Percentiles rank a stretch among this genome's conserved stretches.
These are phyloP conservation scores for Aphis craccivora DNA, from an alignment of 1,140 invertebrate species.

Conservation along the genomic window DNA sequence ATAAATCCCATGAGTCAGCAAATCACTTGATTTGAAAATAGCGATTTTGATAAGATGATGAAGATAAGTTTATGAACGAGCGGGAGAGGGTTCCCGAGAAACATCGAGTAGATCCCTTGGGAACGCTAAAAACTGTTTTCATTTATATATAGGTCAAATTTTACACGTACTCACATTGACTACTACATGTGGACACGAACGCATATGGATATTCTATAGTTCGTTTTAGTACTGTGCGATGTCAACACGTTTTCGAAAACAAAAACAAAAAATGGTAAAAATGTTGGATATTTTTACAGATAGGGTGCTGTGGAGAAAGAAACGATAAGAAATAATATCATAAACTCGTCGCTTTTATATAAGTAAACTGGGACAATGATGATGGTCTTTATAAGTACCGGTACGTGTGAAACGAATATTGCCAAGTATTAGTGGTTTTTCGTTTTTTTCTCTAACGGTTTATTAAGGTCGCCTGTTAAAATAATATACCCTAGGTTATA, in stretches of 20 bases:
- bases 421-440: background rate
- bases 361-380: background rate
- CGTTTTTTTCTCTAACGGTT: background rate
- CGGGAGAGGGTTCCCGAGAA: background rate
- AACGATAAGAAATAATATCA: background rate
- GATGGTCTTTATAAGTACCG: slow-evolving; percentile 24
- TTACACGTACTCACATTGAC: background rate
- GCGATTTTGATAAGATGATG: background rate
- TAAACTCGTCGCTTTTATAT: background rate
- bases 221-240: background rate
- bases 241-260: background rate
- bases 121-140: slow-evolving; percentile 16
- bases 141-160: slow-evolving; percentile 43
- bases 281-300: background rate
- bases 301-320: background rate
- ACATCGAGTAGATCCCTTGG: background rate
- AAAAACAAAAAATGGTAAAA: background rate
- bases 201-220: background rate
- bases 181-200: background rate
- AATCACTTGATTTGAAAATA: background rate
- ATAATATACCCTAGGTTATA: background rate
- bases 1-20: background rate
- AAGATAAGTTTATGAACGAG: background rate
- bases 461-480: slow-evolving; percentile 14
- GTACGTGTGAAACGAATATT: slow-evolving; percentile 24